Percentiles rank a stretch among this genome's conserved stretches.
Conservation (phyloP, 1,140 invertebrate genomes). For the Lucilia sericata region DNA sequence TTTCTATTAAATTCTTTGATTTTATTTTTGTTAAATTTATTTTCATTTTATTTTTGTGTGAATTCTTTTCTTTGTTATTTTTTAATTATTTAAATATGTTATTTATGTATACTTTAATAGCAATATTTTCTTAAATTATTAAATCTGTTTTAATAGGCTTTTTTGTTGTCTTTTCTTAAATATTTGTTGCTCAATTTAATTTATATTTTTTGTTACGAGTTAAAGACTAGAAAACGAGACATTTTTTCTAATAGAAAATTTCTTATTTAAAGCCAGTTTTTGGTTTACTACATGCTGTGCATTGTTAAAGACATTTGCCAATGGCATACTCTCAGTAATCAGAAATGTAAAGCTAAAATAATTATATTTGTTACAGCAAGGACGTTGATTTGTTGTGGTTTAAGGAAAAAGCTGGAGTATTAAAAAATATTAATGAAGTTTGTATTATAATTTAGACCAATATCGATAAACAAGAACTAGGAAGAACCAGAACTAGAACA, state of each 20-base stretch:
- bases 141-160: neutral
- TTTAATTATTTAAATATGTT: neutral
- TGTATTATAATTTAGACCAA: too few species aligned
- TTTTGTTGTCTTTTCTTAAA: neutral
- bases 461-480: too few species aligned
- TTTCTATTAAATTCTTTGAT: neutral
- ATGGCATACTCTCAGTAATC: neutral
- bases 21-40: neutral
- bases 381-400: neutral
- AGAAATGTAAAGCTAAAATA: constrained; percentile 4
- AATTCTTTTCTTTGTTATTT: neutral
- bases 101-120: neutral
- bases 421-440: too few species aligned
- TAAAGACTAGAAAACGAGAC: neutral
- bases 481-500: too few species aligned
- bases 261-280: neutral
- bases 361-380: neutral
- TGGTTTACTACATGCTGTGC: neutral
- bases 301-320: neutral
- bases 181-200: neutral
- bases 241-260: neutral
- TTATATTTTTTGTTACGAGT: neutral
- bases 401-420: too few species aligned
- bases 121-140: neutral
- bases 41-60: neutral